These are phyloP conservation scores for Cherax quadricarinatus DNA, from an alignment of 1,140 invertebrate species.

Conservation along the genomic window DNA sequence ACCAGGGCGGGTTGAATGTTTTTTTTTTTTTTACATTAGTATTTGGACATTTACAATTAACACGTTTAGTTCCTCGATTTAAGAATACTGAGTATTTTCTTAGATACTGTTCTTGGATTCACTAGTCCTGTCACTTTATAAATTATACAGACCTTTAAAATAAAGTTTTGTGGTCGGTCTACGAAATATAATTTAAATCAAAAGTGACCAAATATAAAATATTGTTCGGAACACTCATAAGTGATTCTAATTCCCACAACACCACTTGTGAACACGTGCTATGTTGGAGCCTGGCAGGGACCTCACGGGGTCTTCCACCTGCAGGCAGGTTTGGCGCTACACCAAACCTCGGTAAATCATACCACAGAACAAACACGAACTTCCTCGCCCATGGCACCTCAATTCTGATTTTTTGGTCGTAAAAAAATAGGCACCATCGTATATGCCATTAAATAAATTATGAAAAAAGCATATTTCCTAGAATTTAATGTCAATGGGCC, in stretches of 20 bases:
- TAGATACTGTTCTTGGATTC: background rate
- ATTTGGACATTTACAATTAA: background rate
- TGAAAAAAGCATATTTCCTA: background rate
- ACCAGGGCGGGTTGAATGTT: background rate
- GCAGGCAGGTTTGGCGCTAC: background rate
- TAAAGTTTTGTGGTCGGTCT: background rate
- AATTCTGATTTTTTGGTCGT: background rate
- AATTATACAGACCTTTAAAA: conserved; percentile 3
- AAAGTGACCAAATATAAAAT: conserved; percentile 6
- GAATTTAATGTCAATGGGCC: background rate
- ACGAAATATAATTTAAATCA: conserved; percentile 12
- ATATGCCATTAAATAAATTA: background rate
- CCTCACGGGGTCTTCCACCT: background rate
- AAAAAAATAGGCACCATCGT: background rate
- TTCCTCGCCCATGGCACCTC: background rate
- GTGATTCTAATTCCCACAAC: conserved; percentile 4
- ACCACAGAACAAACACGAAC: background rate
- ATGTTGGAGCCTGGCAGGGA: background rate
- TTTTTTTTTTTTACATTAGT: background rate
- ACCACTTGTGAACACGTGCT: background rate
- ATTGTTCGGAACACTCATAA: conserved; percentile 12
- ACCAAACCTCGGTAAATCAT: background rate
- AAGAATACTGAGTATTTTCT: conserved; percentile 10
- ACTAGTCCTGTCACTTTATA: background rate
- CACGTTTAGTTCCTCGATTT: background rate